A percentile compares a stretch with the other conserved stretches of the same genome.
Conservation (phyloP, 2,797 vertebrate genomes). For the Alexandromys oeconomus region DNA sequence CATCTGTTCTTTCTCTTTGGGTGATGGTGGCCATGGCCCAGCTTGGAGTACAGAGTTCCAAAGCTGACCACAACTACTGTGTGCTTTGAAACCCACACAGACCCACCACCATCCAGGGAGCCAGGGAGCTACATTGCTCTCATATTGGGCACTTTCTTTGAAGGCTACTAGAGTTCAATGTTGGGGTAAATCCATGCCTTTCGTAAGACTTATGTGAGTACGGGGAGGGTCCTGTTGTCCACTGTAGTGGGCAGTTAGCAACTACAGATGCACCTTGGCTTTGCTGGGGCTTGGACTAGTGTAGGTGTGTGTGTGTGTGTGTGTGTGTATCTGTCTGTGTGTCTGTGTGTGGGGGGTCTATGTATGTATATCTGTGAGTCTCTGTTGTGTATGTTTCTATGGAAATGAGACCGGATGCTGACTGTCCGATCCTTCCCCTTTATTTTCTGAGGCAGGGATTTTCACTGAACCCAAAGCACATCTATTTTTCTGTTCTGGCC, state of each 20-base stretch:
- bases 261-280: not conserved
- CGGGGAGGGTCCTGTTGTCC: not conserved
- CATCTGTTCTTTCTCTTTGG: fast-evolving
- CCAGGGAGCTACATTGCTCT: not conserved
- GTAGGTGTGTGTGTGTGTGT: not conserved
- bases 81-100: not conserved
- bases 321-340: no score
- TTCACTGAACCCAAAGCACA: not conserved
- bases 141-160: not conserved
- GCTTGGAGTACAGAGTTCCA: not conserved
- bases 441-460: not conserved
- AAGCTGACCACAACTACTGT: not conserved
- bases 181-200: not conserved
- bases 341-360: no score
- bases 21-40: not conserved
- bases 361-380: not conserved
- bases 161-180: not conserved
- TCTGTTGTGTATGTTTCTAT: not conserved
- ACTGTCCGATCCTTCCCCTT: not conserved
- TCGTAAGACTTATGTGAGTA: fast-evolving
- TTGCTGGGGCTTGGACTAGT: not conserved
- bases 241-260: not conserved
- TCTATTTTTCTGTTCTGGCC: not conserved
- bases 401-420: not conserved
- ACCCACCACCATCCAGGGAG: not conserved